A percentile compares a stretch with the other conserved stretches of the same genome.
Evolutionary conservation across 2,113 vertebrate species (phyloP).

Genomic region (Nestor notabilis): DNA sequence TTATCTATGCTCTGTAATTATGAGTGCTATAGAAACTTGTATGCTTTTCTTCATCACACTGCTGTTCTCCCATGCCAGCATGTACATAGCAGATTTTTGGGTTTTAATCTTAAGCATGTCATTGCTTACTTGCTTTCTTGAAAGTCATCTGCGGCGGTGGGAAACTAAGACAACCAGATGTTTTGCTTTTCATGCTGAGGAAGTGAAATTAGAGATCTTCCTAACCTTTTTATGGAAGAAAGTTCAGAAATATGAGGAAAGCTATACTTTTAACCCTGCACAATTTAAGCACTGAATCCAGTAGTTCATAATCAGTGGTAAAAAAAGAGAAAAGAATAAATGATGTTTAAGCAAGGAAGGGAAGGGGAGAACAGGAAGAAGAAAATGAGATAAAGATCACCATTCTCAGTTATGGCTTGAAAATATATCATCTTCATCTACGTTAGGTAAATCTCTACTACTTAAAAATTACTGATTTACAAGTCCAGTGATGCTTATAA

Average conservation of each 20-base stretch:
- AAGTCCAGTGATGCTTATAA: background rate
- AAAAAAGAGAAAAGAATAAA: background rate
- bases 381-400: background rate
- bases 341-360: rapidly evolving
- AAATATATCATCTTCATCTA: background rate
- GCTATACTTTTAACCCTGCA: background rate
- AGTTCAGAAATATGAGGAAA: slow-evolving; percentile 3
- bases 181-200: slow-evolving; percentile 61
- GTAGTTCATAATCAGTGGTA: background rate
- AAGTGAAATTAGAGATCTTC: slow-evolving; percentile 64
- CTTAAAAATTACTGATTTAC: background rate
- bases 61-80: slow-evolving; percentile 8
- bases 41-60: background rate
- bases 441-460: background rate
- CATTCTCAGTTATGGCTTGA: background rate
- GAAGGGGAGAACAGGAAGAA: background rate
- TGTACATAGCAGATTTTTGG: background rate
- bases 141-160: slow-evolving; percentile 38
- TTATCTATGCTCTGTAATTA: slow-evolving; percentile 24
- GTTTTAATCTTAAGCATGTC: slow-evolving; percentile 31
- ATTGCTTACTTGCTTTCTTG: slow-evolving; percentile 11
- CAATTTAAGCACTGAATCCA: background rate
- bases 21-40: slow-evolving; percentile 22
- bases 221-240: slow-evolving; percentile 34
- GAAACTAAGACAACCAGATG: slow-evolving; percentile 55